Base-by-base conservation (phyloP, 2,888 invertebrate genomes). In the Acronicta aceris region DNA sequence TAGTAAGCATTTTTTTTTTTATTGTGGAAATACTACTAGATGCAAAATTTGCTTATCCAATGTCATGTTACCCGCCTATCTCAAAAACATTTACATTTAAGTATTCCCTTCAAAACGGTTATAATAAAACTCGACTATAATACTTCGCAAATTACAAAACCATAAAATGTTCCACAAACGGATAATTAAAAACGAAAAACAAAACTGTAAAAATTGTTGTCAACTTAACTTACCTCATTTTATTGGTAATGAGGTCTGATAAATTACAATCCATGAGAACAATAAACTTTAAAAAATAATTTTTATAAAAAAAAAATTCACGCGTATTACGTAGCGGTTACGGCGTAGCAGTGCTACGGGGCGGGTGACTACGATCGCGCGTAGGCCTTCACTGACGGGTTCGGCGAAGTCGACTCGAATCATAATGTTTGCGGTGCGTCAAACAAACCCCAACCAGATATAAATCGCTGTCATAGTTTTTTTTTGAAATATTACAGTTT, bases 311-410 rank as follows among this genome's bases (percentile, higher is more conserved):
- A 61, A 49, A 45, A 47, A 55, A 43, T 54, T 64, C 60, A 62
- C 71, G 74, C 68, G 59, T 52, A 12, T 56, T 60, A 66, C 74
- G 81, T 82, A 82, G 82, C 57, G 49, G 61, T 71, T 73, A 78
- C 84, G 73, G 38, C 79, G 84, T 79, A 79, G 87, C 73, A 36
- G 68, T 81, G 81, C 82, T 83, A 85, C 86, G 83, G 65, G 50
- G 67, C 91, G 87, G 75, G 83, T 62, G 81, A 73, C 86, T 87
- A 86, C 85, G 86, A 60, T 48, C 76, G 82, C 83, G 81, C 65
- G 59, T 56, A 73, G 71, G 76, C 80, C 75, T 79, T 81, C 71
- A 85, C 85, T 83, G 79, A 65, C 79, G 64, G 59, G 59, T n/a
- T n/a, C n/a, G n/a, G n/a, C n/a, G n/a, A n/a, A n/a, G 67, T 65